Percentiles rank a stretch among this genome's conserved stretches.
These are phyloP conservation scores for Ryuthela nishihirai DNA, from an alignment of 2,888 invertebrate species.

Conservation along the genomic window DNA sequence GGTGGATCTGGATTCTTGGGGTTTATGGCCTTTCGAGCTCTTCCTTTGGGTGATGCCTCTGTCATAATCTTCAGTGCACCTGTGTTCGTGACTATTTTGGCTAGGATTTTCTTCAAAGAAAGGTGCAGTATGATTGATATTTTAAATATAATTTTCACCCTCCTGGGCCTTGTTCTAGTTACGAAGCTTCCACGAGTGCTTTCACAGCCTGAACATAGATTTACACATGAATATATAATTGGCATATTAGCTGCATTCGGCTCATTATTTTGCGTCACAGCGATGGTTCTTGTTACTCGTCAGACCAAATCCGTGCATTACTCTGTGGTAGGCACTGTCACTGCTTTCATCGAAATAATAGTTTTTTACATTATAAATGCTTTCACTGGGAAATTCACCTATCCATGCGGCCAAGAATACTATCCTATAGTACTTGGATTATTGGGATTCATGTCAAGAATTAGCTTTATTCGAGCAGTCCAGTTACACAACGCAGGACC, in stretches of 20 bases:
- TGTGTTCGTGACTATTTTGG: constrained; percentile 74
- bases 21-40: constrained; percentile 62
- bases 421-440: constrained; percentile 1
- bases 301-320: constrained; percentile 9
- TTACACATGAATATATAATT: too few relatives aligned
- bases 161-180: constrained; percentile 1
- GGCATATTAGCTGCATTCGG: constrained; percentile 80
- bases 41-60: constrained; percentile 85
- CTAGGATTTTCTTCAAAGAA: constrained; percentile 68
- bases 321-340: constrained; percentile 6
- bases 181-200: not conserved
- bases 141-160: constrained; percentile 2
- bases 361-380: not conserved
- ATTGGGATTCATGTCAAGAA: constrained; percentile 11
- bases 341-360: constrained; percentile 2
- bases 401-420: not conserved
- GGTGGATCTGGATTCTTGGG: not conserved
- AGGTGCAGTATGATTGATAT: constrained; percentile 66
- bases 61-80: constrained; percentile 88
- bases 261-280: constrained; percentile 66
- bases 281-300: constrained; percentile 4
- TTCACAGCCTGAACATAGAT: too few relatives aligned
- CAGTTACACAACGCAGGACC: constrained; percentile 38
- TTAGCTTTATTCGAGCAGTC: constrained; percentile 19
- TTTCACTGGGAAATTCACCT: not conserved